Conservation (phyloP, 1,140 invertebrate genomes). For the Plodia interpunctella region DNA sequence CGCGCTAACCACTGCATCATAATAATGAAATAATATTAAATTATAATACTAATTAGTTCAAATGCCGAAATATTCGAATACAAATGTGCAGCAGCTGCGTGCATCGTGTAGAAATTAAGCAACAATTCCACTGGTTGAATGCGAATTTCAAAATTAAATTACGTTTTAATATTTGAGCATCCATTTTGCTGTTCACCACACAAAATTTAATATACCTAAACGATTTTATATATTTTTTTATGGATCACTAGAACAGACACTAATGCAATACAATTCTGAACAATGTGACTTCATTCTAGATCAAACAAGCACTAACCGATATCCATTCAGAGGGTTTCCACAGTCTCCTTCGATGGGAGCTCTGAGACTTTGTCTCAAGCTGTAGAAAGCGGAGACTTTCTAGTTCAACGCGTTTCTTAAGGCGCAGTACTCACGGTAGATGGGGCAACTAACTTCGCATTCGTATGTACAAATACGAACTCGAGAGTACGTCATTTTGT, state of each 20-base stretch:
- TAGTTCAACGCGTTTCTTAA: neutral
- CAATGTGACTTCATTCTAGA: neutral
- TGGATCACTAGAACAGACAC: neutral
- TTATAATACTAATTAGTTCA: neutral
- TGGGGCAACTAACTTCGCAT: no score
- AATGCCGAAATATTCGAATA: neutral
- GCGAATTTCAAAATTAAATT: neutral
- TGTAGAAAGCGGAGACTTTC: constrained; percentile 1
- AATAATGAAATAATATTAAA: no score
- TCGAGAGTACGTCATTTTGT: no score
- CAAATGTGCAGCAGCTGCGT: no score
- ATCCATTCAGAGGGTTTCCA: neutral
- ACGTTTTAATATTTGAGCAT: neutral
- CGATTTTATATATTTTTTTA: no score
- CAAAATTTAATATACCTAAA: no score
- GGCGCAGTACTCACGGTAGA: neutral
- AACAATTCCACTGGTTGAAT: no score
- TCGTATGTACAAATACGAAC: no score
- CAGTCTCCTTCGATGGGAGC: neutral
- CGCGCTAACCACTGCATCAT: no score
- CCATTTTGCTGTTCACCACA: neutral
- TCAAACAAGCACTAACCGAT: neutral
- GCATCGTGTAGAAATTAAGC: no score
- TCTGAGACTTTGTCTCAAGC: neutral
- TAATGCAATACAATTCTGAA: neutral